Conservation (phyloP, 2,888 invertebrate species). For the Tubulanus polymorphus region DNA sequence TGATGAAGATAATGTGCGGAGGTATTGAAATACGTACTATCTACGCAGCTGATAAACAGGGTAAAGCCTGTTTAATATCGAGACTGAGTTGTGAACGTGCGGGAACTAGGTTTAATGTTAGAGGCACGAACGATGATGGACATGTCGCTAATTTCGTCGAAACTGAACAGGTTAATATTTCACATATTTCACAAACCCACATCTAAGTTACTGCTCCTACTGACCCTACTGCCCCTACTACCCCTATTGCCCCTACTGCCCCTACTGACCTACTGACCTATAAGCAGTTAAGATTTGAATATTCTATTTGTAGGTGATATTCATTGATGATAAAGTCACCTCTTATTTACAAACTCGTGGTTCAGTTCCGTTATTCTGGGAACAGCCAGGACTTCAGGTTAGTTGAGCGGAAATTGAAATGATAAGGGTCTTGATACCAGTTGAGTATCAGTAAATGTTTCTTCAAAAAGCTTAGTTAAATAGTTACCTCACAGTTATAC, state of each 20-base stretch:
- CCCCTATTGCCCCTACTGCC: neutral
- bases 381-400: conserved; percentile 93
- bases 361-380: conserved; percentile 98
- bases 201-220: too few species aligned
- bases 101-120: conserved; percentile 94
- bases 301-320: conserved; percentile 47
- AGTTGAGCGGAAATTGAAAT: conserved; percentile 11
- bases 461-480: too few species aligned
- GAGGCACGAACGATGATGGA: conserved; percentile 98
- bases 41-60: conserved; percentile 94
- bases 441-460: too few species aligned
- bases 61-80: conserved; percentile 87
- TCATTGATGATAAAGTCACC: conserved; percentile 73
- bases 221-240: neutral
- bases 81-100: conserved; percentile 95
- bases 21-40: conserved; percentile 93
- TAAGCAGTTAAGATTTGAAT: conserved; percentile 5
- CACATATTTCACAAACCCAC: too few species aligned
- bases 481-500: too few species aligned
- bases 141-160: conserved; percentile 99
- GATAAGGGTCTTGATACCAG: too few species aligned
- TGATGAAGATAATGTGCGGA: conserved; percentile 94
- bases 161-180: conserved; percentile 83
- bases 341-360: conserved; percentile 76
- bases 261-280: too few species aligned